Percentiles rank a stretch among this genome's conserved stretches.
phyloP scores from a whole-genome alignment of 2,797 vertebrate species.

The Rhodeus uyekii region DNA sequence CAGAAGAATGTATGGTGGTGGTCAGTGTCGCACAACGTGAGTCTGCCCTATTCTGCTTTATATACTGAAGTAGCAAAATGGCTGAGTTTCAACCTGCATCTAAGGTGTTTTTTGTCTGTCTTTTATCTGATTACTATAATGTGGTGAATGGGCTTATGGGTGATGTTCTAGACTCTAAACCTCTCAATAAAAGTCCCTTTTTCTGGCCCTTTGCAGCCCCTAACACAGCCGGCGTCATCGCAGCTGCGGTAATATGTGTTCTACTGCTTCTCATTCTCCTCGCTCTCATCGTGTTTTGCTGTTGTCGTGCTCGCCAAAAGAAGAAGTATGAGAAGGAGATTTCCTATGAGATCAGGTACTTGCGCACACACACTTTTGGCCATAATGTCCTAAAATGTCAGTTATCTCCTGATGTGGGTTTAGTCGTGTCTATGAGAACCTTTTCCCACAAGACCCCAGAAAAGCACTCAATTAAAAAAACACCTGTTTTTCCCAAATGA shows the following conservation, averaged over 20 bases:
- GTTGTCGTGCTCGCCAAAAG: slow-evolving; percentile 84
- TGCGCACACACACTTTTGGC: not conserved
- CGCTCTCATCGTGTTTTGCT: slow-evolving; percentile 85
- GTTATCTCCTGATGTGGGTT: not conserved
- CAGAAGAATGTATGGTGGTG: slow-evolving; percentile 82
- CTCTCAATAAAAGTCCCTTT: not conserved
- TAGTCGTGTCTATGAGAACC: not conserved
- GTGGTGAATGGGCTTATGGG: not conserved
- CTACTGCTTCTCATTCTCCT: slow-evolving; percentile 85
- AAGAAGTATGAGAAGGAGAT: slow-evolving; percentile 98
- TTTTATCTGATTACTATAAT: not conserved
- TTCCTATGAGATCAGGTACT: slow-evolving; percentile 94
- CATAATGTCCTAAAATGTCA: not conserved
- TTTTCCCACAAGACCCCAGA: slow-evolving; percentile 1
- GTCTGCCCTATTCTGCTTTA: slow-evolving; percentile 61
- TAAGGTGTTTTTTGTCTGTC: not conserved
- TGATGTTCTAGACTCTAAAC: not conserved
- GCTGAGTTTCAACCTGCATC: not conserved
- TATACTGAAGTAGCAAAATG: not conserved
- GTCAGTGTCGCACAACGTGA: slow-evolving; percentile 87
- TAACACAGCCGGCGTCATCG: slow-evolving; percentile 85
- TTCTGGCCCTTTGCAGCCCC: slow-evolving; percentile 75
- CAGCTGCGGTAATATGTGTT: slow-evolving; percentile 83
- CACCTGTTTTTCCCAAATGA: not conserved
- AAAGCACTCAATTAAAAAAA: not conserved